phyloP scores from a whole-genome alignment of 2,113 vertebrate genomes.

The Channa maculata region DNA sequence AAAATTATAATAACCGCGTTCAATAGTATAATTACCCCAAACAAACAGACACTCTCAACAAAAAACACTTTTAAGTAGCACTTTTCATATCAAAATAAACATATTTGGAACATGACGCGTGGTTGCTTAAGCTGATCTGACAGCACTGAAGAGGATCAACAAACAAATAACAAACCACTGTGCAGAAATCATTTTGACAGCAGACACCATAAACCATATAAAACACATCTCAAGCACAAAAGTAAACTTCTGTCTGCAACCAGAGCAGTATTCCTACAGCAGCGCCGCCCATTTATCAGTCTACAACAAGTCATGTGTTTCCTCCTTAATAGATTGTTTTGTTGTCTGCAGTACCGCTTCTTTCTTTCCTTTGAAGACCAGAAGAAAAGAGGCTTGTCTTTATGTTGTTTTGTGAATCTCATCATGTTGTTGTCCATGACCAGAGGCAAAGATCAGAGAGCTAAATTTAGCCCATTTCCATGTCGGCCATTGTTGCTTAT shows the following conservation, averaged over 20 bases:
- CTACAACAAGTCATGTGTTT: slow-evolving; percentile 32
- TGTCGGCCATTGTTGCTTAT: slow-evolving; percentile 11
- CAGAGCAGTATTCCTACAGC: slow-evolving; percentile 19
- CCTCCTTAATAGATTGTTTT: slow-evolving; percentile 42
- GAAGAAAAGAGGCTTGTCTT: slow-evolving; percentile 52
- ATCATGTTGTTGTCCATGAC: slow-evolving; percentile 34
- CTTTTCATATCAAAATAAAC: background rate
- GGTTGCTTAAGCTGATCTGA: too few relatives aligned
- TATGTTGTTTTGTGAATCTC: slow-evolving; percentile 49
- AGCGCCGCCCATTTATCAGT: slow-evolving; percentile 18
- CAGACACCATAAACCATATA: background rate
- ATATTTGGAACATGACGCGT: background rate
- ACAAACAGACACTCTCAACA: too few relatives aligned
- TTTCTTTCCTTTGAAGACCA: slow-evolving; percentile 46
- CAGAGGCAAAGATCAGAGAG: slow-evolving; percentile 43
- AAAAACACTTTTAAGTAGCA: too few relatives aligned
- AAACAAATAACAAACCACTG: too few relatives aligned
- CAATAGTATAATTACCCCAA: too few relatives aligned
- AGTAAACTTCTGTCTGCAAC: background rate
- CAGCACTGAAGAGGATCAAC: too few relatives aligned
- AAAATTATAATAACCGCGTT: too few relatives aligned
- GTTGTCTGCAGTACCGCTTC: slow-evolving; percentile 35
- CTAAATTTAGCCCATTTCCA: slow-evolving; percentile 49
- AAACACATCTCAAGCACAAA: background rate
- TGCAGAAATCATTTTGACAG: too few relatives aligned